A percentile compares a stretch with the other conserved stretches of the same genome.
Conservation (phyloP, 2,797 vertebrate genomes). For the Sparus aurata region DNA sequence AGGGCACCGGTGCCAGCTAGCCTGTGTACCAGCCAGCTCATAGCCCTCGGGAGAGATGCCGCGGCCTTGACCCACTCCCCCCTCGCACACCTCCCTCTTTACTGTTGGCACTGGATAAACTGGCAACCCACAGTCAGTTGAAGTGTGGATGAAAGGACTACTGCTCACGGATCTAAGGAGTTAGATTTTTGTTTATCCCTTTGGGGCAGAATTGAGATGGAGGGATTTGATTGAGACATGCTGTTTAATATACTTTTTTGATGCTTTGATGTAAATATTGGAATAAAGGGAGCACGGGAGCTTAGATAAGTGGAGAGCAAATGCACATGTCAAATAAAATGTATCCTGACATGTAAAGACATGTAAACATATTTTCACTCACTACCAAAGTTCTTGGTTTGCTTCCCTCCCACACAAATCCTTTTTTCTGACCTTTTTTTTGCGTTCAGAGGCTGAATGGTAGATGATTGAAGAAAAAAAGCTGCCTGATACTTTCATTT, state of each 20-base stretch:
- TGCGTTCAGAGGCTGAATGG: constrained; percentile 80
- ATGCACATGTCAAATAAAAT: constrained; percentile 81
- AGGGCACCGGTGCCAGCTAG: constrained; percentile 98
- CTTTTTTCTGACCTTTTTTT: constrained; percentile 75
- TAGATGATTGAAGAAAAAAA: constrained; percentile 73
- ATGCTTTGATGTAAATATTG: constrained; percentile 96
- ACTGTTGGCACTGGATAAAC: constrained; percentile 86
- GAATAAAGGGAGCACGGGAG: constrained; percentile 88
- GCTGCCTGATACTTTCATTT: constrained; percentile 76
- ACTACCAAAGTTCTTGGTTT: constrained; percentile 82
- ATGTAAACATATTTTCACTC: constrained; percentile 77
- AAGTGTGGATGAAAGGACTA: constrained; percentile 80
- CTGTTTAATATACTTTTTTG: constrained; percentile 97
- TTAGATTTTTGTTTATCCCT: constrained; percentile 66
- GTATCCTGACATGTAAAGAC: constrained; percentile 79
- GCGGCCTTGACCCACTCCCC: constrained; percentile 70
- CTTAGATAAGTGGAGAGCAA: constrained; percentile 85
- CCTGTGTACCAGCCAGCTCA: constrained; percentile 70
- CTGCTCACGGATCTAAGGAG: constrained; percentile 77
- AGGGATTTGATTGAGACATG: constrained; percentile 84
- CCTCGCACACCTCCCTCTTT: constrained; percentile 71
- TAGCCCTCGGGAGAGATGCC: constrained; percentile 75
- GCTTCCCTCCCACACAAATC: constrained; percentile 74
- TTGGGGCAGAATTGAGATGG: constrained; percentile 62
- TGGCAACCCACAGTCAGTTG: constrained; percentile 74